Evolutionary conservation across 2,797 vertebrate species (phyloP).

Genomic region (Crenuchus spilurus): DNA sequence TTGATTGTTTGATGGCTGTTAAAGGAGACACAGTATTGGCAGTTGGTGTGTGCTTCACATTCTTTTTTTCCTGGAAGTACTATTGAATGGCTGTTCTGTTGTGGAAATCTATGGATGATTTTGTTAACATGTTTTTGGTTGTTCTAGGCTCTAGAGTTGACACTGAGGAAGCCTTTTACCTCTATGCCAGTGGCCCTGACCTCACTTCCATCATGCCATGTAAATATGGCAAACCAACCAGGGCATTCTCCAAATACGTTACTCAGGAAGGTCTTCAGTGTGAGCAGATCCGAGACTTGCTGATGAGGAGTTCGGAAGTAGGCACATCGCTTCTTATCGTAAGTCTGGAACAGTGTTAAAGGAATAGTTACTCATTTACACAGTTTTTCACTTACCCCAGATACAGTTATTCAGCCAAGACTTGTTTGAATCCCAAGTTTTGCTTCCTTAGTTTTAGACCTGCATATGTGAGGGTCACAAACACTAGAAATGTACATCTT

Average conservation of each 20-base stretch:
- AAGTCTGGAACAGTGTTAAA: conserved; percentile 65
- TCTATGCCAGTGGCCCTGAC: conserved; percentile 91
- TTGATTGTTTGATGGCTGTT: neutral
- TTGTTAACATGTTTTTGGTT: neutral
- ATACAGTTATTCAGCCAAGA: too few species aligned
- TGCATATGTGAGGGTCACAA: too few species aligned
- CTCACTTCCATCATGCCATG: conserved; percentile 95
- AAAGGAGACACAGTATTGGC: conserved; percentile 36
- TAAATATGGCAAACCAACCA: conserved; percentile 87
- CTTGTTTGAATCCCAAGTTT: too few species aligned
- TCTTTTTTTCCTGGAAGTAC: conserved; percentile 41
- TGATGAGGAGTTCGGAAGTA: conserved; percentile 87
- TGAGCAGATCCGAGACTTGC: conserved; percentile 86
- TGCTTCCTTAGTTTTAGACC: too few species aligned
- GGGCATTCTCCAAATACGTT: conserved; percentile 87
- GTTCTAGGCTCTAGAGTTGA: conserved; percentile 87
- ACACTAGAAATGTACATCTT: too few species aligned
- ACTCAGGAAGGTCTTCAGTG: conserved; percentile 86
- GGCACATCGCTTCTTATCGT: conserved; percentile 88
- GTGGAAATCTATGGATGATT: conserved; percentile 62
- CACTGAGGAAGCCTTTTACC: conserved; percentile 90
- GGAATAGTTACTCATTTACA: too few species aligned
- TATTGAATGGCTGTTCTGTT: conserved; percentile 62
- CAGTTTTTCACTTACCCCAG: too few species aligned
- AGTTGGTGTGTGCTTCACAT: conserved; percentile 55